Conservation (phyloP, 2,113 vertebrate species). For the Mohoua ochrocephala region DNA sequence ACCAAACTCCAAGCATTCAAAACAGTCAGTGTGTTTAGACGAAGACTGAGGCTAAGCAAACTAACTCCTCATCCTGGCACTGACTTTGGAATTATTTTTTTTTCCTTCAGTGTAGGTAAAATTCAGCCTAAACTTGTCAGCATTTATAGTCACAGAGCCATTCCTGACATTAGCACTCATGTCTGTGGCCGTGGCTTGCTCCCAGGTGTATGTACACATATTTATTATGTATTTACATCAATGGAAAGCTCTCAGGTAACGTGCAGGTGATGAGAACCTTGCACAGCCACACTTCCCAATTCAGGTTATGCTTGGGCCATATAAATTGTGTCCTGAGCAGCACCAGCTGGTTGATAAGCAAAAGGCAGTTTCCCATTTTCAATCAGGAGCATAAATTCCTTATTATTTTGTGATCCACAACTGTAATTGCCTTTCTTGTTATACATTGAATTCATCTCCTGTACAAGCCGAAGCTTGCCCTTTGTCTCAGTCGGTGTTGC, state of each 20-base stretch:
- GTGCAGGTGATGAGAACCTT: background rate
- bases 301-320: background rate
- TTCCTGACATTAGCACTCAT: background rate
- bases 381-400: background rate
- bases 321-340: background rate
- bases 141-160: background rate
- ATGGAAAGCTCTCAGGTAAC: background rate
- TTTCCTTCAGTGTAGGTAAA: background rate
- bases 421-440: background rate
- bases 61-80: background rate
- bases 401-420: background rate
- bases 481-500: background rate
- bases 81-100: background rate
- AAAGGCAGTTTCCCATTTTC: background rate
- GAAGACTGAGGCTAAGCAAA: background rate
- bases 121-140: background rate
- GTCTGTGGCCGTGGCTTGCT: background rate
- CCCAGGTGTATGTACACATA: fast-evolving
- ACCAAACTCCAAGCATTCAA: background rate
- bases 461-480: background rate
- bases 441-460: background rate
- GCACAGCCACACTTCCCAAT: background rate
- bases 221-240: background rate
- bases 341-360: background rate
- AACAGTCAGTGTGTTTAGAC: background rate